These are phyloP conservation scores for Mesopsocus fuscifrons DNA, from an alignment of 2,888 invertebrate species.

Conservation along the genomic window DNA sequence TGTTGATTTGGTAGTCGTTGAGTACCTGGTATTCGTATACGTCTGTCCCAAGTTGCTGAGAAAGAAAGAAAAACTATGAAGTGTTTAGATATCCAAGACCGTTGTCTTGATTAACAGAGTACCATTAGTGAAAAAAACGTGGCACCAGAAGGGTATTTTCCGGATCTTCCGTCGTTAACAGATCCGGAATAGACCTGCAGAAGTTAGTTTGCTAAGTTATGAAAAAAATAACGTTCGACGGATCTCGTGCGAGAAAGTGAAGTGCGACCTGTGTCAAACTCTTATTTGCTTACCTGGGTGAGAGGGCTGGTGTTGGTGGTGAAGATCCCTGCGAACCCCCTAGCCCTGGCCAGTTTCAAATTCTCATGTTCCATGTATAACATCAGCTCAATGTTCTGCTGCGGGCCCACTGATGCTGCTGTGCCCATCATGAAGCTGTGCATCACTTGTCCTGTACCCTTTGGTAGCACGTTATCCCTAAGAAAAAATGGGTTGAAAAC, in stretches of 20 bases:
- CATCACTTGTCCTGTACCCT: conserved; percentile 46
- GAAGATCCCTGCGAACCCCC: conserved; percentile 52
- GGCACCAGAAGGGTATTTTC: too few species aligned
- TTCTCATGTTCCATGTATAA: conserved; percentile 60
- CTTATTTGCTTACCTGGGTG: conserved; percentile 52
- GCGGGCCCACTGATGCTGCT: conserved; percentile 36
- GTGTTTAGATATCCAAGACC: neutral
- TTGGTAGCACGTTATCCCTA: conserved; percentile 30
- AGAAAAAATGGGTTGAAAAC: neutral
- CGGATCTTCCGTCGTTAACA: too few species aligned
- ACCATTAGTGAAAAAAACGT: too few species aligned
- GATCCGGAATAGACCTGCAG: too few species aligned
- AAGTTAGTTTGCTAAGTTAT: too few species aligned
- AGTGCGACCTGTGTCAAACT: too few species aligned
- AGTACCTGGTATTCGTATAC: conserved; percentile 60
- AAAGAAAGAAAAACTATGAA: conserved; percentile 16
- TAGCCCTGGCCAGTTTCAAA: conserved; percentile 40
- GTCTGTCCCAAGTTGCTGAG: conserved; percentile 62
- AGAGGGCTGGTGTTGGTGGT: conserved; percentile 76
- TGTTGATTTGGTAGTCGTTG: conserved; percentile 61
- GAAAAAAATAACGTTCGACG: too few species aligned
- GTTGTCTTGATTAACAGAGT: neutral
- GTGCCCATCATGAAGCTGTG: conserved; percentile 85
- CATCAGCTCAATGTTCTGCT: conserved; percentile 63
- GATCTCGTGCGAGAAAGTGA: too few species aligned